Evolutionary conservation across 2,797 vertebrate species (phyloP), one percentile per base, ranked within the genome.

Genomic region (Champsocephalus esox): DNA sequence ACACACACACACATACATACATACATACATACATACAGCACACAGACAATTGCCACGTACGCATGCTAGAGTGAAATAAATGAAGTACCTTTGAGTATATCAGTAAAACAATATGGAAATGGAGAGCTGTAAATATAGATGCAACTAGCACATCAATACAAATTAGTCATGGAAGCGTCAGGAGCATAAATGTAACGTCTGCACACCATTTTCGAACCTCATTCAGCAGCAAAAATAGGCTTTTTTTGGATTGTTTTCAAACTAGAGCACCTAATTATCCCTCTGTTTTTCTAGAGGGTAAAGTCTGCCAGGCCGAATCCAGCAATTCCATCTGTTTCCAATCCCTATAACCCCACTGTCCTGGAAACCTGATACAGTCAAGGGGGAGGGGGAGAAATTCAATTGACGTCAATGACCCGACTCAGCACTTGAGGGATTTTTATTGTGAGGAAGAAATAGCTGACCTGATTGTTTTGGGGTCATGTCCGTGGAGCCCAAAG

Each of bases 51-150:
- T 83, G 82, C 87, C 87, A 80, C 70, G 75, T 70, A 84, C 84
- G 73, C 80, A 85, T 88, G 84, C 77, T 74, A 87, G 77, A 58
- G 68, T 85, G 77, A 88, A 70, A 55, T 70, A 79, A 70, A 82
- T 85, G 82, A 87, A 92, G 93, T 94, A 95, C 93, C 94, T 85
- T 85, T 59, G 89, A 93, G 89, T 84, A 66, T 83, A 69, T 82
- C 75, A 82, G 86, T 90, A 91, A 93, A 92, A 87, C 54, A 77
- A 80, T 19, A 24, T 17, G 34, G 72, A 66, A 68, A 84, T 75
- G 68, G 67, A 77, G 54, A 70, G 16, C 50, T 43, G 44, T 49
- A 52, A 75, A 72, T 56, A 76, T 10, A 54, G 72, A 78, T 68
- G 65, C 43, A 59, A 61, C 55, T 1, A 56, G 28, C 67, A 50